Percentiles rank a stretch among this genome's conserved stretches.
These are phyloP conservation scores for Drosophila suzukii DNA, from an alignment of 1,140 invertebrate species.

Conservation along the genomic window DNA sequence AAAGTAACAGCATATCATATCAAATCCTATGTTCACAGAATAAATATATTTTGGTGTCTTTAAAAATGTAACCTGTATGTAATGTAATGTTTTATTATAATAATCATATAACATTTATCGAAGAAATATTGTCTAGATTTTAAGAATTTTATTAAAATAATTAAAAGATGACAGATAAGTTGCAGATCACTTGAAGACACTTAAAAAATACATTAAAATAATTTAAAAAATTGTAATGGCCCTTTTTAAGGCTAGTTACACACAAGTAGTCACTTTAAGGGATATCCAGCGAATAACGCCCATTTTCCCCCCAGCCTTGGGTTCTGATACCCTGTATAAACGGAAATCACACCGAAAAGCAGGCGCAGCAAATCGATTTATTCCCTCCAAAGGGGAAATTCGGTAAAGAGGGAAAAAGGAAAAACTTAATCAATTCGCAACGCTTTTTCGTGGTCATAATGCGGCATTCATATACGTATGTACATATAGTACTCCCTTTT, in stretches of 20 bases:
- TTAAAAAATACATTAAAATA: background rate
- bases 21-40: no score
- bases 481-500: constrained; percentile 9
- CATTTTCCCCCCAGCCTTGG: background rate
- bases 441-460: constrained; percentile 59
- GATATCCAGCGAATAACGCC: background rate
- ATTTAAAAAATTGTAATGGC: background rate
- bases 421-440: constrained; percentile 71
- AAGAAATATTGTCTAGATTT: no score
- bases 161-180: no score
- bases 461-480: constrained; percentile 14
- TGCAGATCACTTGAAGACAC: no score
- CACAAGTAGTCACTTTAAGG: background rate
- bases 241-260: background rate
- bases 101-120: no score
- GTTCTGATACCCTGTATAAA: constrained; percentile 27
- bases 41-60: no score
- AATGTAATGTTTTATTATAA: no score
- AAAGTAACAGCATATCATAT: no score
- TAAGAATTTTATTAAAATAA: no score
- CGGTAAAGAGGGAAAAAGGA: constrained; percentile 5
- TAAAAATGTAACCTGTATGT: no score
- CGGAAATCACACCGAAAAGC: constrained; percentile 63
- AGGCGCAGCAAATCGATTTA: constrained; percentile 68
- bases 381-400: constrained; percentile 7